Evolutionary conservation across 1,140 invertebrate genomes (phyloP), one percentile per base, ranked within the genome.

Genomic region (Thaumatotibia leucotreta): DNA sequence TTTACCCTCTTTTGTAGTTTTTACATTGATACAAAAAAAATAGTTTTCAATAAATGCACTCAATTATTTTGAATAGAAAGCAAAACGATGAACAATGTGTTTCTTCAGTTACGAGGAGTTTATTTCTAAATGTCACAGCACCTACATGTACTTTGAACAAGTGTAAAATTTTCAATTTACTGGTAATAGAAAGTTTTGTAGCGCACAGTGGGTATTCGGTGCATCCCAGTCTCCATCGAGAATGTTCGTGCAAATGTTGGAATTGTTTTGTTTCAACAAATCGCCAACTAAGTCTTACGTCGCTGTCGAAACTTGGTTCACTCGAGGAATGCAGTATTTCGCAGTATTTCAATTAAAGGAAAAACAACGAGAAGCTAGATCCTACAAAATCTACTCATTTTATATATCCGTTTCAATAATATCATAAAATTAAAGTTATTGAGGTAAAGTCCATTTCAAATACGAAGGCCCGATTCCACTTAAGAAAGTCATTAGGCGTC

Each of bases 231-330:
- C 17, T 58, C 52, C n/a, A 29, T 58, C 20, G 23, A 58, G 27
- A 58, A 58, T 29, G n/a, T 58, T 27, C 52, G 24, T 29, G 52
- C 11, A 14, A 29, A 27, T 58, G 10, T 58, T 58, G 52, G 24
- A 27, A 58, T n/a, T 58, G 24, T 58, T 52, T 52, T 58, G 52
- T 58, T 58, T 27, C 52, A 58, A 58, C 24, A 29, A 58, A 58
- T 58, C 23, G 52, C 24, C 24, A 31, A 58, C 24, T 58, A 11
- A 58, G 23, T 58, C n/a, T 58, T 45, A 45, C 39, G 39, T 45
- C 39, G 39, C 39, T 45, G 17, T 45, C 39, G 39, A 58, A 29
- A 58, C 24, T 58, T 58, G 5, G 52, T 29, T 14, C 24, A 17
- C 23, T 58, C 29, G 52, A 24, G 17, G 4, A 58, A 10, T n/a